Evolutionary conservation across 2,888 invertebrate species (phyloP).

Genomic region (Hypomecis atomaria): DNA sequence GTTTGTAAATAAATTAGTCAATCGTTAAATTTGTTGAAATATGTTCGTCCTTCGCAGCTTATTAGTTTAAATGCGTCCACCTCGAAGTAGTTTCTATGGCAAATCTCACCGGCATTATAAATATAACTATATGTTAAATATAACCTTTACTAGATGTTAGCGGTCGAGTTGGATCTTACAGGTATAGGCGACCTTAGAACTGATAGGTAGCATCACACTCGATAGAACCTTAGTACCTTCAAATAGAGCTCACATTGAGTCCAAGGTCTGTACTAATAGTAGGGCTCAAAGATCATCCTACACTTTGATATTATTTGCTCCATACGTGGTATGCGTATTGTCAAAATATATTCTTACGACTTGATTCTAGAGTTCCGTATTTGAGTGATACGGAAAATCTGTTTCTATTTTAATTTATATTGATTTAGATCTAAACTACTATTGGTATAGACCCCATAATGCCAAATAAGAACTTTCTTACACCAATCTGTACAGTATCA

Average conservation of each 20-base stretch:
- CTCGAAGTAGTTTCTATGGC: slow-evolving; percentile 34
- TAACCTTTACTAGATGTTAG: slow-evolving; percentile 41
- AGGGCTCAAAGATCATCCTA: neutral
- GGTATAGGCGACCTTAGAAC: slow-evolving; percentile 50
- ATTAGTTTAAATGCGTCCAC: slow-evolving; percentile 21
- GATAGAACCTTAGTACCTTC: slow-evolving; percentile 44
- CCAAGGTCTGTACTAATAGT: slow-evolving; percentile 40
- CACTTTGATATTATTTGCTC: neutral
- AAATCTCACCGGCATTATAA: slow-evolving; percentile 43
- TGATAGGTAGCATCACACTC: slow-evolving; percentile 47
- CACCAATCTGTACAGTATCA: slow-evolving; percentile 27
- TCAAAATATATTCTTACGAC: neutral
- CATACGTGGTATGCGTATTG: neutral
- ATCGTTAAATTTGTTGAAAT: neutral
- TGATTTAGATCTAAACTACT: neutral
- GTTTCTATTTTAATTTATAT: slow-evolving; percentile 15
- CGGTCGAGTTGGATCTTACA: slow-evolving; percentile 47
- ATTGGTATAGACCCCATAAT: slow-evolving; percentile 18
- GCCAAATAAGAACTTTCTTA: slow-evolving; percentile 26
- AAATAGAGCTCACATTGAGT: slow-evolving; percentile 54
- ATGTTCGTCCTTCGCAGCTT: slow-evolving; percentile 2
- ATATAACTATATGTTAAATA: slow-evolving; percentile 35
- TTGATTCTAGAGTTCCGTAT: slow-evolving; percentile 28
- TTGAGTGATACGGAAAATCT: slow-evolving; percentile 24
- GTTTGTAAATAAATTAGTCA: neutral